These are phyloP conservation scores for Carassius carassius DNA, from an alignment of 2,113 vertebrate genomes.

Conservation along the genomic window DNA sequence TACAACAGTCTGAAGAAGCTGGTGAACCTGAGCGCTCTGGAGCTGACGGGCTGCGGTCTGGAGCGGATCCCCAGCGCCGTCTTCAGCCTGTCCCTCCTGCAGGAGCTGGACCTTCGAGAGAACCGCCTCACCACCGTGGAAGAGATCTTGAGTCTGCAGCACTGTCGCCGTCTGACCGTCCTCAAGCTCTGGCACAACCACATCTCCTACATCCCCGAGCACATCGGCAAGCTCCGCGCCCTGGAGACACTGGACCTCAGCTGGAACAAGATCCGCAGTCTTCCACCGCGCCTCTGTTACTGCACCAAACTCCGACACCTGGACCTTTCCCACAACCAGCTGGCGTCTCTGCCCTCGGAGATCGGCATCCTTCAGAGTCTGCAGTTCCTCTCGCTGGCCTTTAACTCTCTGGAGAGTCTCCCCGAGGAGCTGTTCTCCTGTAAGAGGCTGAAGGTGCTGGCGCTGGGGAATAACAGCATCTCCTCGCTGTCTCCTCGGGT, in stretches of 20 bases:
- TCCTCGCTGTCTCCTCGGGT: constrained; percentile 75
- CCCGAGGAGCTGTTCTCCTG: constrained; percentile 87
- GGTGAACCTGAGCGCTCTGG: constrained; percentile 73
- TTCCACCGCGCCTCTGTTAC: constrained; percentile 80
- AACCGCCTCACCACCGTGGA: constrained; percentile 86
- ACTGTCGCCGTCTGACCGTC: constrained; percentile 79
- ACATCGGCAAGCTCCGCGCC: constrained; percentile 80
- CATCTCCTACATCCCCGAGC: constrained; percentile 83
- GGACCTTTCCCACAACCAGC: constrained; percentile 84
- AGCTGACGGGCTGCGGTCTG: constrained; percentile 81
- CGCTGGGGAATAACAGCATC: constrained; percentile 80
- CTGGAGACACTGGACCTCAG: constrained; percentile 83
- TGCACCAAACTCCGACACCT: constrained; percentile 83
- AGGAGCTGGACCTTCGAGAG: constrained; percentile 84
- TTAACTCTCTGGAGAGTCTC: constrained; percentile 80
- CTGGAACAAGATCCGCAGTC: constrained; percentile 81
- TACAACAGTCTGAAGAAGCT: constrained; percentile 86
- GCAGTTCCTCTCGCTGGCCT: constrained; percentile 78
- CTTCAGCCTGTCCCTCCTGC: constrained; percentile 82
- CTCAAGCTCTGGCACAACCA: constrained; percentile 87
- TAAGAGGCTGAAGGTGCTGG: constrained; percentile 78
- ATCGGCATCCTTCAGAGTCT: constrained; percentile 82
- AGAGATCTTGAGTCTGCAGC: constrained; percentile 89
- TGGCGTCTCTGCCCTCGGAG: constrained; percentile 78
- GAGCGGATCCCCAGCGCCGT: constrained; percentile 86